These are phyloP conservation scores for Rotaria sp. DNA, from an alignment of 2,888 invertebrate genomes.

Conservation along the genomic window DNA sequence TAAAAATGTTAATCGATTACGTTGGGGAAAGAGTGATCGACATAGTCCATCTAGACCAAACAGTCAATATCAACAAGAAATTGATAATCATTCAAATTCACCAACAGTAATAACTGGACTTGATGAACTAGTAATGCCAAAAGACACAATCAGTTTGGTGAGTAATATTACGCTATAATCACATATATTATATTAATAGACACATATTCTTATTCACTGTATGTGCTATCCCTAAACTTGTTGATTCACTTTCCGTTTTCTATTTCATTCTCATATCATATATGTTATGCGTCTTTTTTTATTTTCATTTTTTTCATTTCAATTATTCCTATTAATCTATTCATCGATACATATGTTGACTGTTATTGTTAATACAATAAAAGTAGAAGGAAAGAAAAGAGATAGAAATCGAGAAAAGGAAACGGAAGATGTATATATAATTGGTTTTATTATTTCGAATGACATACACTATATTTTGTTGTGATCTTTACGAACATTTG, in stretches of 20 bases:
- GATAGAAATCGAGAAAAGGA: no score
- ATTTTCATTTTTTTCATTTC: neutral
- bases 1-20: constrained; percentile 15
- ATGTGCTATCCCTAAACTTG: neutral
- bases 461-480: neutral
- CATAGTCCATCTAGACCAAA: neutral
- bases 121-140: neutral
- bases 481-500: neutral
- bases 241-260: neutral
- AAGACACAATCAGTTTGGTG: constrained; percentile 24
- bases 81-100: neutral
- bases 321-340: neutral
- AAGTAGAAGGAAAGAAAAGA: neutral
- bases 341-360: neutral
- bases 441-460: neutral
- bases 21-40: neutral
- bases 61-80: neutral
- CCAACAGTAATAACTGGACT: neutral
- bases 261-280: neutral
- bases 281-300: neutral
- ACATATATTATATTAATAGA: neutral
- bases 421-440: no score
- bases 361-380: neutral
- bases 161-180: neutral
- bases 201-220: neutral